phyloP scores from a whole-genome alignment of 2,888 invertebrate genomes.

The Malachius bipustulatus region DNA sequence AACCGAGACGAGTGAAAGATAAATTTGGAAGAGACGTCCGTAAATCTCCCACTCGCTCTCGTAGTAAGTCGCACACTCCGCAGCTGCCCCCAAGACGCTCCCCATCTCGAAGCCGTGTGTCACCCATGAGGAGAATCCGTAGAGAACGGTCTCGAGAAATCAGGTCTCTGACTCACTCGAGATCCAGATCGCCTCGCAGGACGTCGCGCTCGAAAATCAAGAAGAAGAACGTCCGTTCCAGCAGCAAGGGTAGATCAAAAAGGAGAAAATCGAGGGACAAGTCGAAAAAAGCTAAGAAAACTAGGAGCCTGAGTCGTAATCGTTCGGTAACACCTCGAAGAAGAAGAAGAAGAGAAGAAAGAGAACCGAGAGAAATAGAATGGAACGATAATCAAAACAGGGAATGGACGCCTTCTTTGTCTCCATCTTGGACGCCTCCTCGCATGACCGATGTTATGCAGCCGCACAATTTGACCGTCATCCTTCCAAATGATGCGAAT shows the following conservation, averaged over 20 bases:
- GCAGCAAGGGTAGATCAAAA: constrained; percentile 28
- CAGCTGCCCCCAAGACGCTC: constrained; percentile 26
- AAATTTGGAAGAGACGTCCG: constrained; percentile 64
- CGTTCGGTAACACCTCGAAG: constrained; percentile 29
- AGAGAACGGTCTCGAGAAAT: constrained; percentile 11
- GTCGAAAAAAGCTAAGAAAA: constrained; percentile 29
- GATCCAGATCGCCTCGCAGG: constrained; percentile 22
- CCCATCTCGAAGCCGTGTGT: constrained; percentile 22
- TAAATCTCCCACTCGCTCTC: constrained; percentile 21
- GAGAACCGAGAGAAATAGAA: constrained; percentile 21
- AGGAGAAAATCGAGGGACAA: constrained; percentile 33
- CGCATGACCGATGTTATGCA: constrained; percentile 34
- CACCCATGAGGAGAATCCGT: not conserved
- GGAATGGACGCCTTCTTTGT: constrained; percentile 27
- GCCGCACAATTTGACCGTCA: constrained; percentile 46
- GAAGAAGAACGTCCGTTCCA: constrained; percentile 29
- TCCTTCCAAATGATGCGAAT: constrained; percentile 45
- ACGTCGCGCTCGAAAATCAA: constrained; percentile 27
- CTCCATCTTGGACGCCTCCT: constrained; percentile 53
- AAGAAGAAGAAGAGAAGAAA: constrained; percentile 21
- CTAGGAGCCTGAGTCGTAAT: constrained; percentile 31
- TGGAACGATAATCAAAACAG: constrained; percentile 31
- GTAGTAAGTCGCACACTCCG: constrained; percentile 25
- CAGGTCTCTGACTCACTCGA: constrained; percentile 21
- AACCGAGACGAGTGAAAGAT: constrained; percentile 51